Percentiles rank a stretch among this genome's conserved stretches.
phyloP scores from a whole-genome alignment of 2,113 vertebrate species.

The Ursus arctos region DNA sequence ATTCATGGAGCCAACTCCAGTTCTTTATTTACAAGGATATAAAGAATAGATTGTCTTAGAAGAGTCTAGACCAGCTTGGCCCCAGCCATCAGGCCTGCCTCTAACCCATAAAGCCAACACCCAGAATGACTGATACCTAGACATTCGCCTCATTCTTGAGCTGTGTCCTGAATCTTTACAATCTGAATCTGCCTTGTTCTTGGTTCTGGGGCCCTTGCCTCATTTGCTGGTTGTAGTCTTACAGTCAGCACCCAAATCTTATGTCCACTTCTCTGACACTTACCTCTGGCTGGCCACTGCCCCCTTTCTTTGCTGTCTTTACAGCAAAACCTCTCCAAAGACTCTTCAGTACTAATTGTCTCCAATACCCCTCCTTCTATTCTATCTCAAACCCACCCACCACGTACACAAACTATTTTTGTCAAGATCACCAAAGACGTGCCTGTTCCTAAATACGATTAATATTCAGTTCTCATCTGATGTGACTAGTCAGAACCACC shows the following conservation, averaged over 20 bases:
- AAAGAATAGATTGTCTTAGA: neutral
- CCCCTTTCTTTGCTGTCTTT: neutral
- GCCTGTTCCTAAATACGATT: neutral
- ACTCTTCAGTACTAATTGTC: neutral
- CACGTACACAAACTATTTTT: neutral
- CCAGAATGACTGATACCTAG: neutral
- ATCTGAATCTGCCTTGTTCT: neutral
- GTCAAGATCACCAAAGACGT: neutral
- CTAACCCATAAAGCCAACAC: neutral
- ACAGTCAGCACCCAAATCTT: neutral
- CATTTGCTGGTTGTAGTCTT: neutral
- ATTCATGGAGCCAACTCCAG: neutral
- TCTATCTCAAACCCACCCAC: neutral
- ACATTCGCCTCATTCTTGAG: neutral
- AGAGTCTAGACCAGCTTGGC: neutral
- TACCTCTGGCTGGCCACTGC: neutral
- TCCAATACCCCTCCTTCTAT: neutral
- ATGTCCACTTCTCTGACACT: neutral
- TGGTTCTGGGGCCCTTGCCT: neutral
- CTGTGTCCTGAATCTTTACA: neutral
- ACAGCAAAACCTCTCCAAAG: neutral
- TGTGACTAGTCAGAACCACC: neutral
- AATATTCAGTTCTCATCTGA: neutral
- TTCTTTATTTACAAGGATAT: neutral
- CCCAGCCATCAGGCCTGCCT: neutral